These are phyloP conservation scores for Silvanus unidentatus DNA, from an alignment of 2,888 invertebrate genomes.

Conservation along the genomic window DNA sequence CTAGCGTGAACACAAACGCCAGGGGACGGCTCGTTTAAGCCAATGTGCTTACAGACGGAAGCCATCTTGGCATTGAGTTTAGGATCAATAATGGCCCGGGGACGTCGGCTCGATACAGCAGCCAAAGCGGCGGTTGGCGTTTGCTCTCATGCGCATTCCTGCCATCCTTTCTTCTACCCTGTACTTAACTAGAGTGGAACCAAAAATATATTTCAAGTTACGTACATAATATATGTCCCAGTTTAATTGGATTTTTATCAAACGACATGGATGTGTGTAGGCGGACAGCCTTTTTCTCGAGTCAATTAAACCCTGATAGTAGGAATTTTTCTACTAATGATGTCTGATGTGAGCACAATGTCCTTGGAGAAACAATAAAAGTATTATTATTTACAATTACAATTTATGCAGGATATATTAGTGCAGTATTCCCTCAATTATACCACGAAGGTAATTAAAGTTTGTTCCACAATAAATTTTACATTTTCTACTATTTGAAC, in stretches of 20 bases:
- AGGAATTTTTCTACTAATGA: background rate
- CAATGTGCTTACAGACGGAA: slow-evolving; percentile 41
- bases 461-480: no score
- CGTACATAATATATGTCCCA: background rate
- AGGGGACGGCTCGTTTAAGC: slow-evolving; percentile 34
- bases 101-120: slow-evolving; percentile 39
- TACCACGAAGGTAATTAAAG: no score
- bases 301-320: background rate
- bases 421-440: no score
- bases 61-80: slow-evolving; percentile 40
- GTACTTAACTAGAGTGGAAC: no score
- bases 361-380: no score
- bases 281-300: background rate
- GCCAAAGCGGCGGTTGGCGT: background rate
- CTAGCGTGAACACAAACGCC: slow-evolving; percentile 33
- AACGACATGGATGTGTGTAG: background rate
- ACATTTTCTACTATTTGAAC: no score
- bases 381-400: no score
- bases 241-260: slow-evolving; percentile 2
- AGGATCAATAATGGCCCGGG: slow-evolving; percentile 41
- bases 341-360: background rate
- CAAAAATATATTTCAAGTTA: no score
- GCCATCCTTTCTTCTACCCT: no score
- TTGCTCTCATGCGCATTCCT: slow-evolving; percentile 12
- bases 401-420: no score